These are phyloP conservation scores for Eupeodes latifasciatus DNA, from an alignment of 2,888 invertebrate species.

Conservation along the genomic window DNA sequence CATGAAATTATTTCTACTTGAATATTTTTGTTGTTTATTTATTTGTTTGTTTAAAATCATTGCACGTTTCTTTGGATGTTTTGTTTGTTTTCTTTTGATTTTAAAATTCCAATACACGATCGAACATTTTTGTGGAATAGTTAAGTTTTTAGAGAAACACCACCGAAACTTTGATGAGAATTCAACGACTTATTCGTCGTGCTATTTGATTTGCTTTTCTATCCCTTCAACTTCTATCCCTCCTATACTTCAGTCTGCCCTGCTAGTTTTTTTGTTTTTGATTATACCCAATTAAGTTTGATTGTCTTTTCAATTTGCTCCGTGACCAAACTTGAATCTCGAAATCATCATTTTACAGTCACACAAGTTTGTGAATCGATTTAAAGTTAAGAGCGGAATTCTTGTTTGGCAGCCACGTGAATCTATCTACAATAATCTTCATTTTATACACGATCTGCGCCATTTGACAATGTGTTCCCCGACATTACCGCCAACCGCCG, in stretches of 20 bases:
- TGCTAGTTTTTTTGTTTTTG: not conserved
- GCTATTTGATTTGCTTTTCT: not conserved
- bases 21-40: not conserved
- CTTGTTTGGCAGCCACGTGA: slow-evolving; percentile 32
- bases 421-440: slow-evolving; percentile 19
- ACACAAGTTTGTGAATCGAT: not conserved
- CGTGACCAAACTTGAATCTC: not conserved
- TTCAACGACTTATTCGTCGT: no score
- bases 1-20: not conserved
- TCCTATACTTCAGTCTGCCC: not conserved
- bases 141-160: not conserved
- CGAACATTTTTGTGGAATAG: not conserved
- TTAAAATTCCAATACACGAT: not conserved
- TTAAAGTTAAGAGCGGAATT: not conserved
- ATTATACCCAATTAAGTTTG: not conserved
- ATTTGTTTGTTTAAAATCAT: slow-evolving; percentile 9
- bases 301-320: not conserved
- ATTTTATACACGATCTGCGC: not conserved
- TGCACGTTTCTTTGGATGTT: slow-evolving; percentile 26
- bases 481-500: no score
- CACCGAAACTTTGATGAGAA: no score
- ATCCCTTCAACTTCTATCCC: not conserved
- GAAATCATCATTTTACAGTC: not conserved
- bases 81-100: not conserved
- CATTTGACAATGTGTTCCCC: not conserved